Base-by-base conservation (phyloP, 2,797 vertebrate genomes). In the Clarias fuscus region DNA sequence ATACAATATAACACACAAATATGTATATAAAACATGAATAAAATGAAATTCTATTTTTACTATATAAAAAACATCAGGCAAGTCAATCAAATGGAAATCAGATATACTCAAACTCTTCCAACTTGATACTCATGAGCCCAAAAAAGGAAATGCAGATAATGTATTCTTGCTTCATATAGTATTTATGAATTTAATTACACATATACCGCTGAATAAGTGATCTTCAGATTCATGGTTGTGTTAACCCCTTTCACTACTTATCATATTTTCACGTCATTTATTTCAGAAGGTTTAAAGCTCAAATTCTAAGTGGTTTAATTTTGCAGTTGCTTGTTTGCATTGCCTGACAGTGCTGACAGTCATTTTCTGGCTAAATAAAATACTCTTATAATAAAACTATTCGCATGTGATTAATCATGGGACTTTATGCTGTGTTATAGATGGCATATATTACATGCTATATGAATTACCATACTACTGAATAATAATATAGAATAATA, bases 31-130 rank as follows among this genome's bases (percentile, higher is more conserved):
- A 87, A 83, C 75, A 73, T 85, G n/a, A 80, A 68, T 30, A 78
- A 85, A 67, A 83, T 84, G 82, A 87, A 78, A 86, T 37, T 24
- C 84, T 89, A 90, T 90, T 90, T 90, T 90, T 90, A 78, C 81
- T 87, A 87, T 85, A 84, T 53, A 40, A 67, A 85, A 73, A 62
- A 53, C 67, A 86, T 14, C 37, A 80, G 43, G 43, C n/a, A 80
- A 64, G 43, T 43, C 2, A 53, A 53, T 53, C 48, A 53, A 43
- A 64, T 37, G 33, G 33, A 64, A 17, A 64, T 79, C 37, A 37
- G 17, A 18, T 59, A 8, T 33, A 59, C 56, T 59, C 30, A 80
- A 80, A 65, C 68, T 58, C 48, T 71, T 81, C 30, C 11, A n/a
- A 61, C 48, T 58, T 67, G 82, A 59, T 89, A 68, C 83, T 85